Evolutionary conservation across 2,113 vertebrate species (phyloP).

Genomic region (Corythoichthys haematopterus): DNA sequence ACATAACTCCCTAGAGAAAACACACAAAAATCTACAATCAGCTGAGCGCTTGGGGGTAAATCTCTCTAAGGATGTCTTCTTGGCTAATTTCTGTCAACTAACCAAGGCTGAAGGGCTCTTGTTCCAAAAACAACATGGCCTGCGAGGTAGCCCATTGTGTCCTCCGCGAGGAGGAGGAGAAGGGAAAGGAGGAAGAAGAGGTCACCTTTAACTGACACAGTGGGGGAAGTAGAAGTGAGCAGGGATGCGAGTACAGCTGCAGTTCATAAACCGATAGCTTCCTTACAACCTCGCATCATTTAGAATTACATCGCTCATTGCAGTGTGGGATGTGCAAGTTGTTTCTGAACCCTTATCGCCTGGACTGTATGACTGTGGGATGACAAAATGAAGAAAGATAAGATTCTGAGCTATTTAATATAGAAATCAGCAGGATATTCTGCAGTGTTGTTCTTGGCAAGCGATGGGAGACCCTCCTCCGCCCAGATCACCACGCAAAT

Average conservation of each 20-base stretch:
- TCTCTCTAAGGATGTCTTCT: slow-evolving; percentile 72
- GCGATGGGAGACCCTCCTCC: slow-evolving; percentile 39
- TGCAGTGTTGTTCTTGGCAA: slow-evolving; percentile 58
- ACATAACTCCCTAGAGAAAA: slow-evolving; percentile 6
- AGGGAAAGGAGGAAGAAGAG: slow-evolving; percentile 60
- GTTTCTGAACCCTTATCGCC: slow-evolving; percentile 6
- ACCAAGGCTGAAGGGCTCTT: slow-evolving; percentile 68
- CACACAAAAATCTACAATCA: slow-evolving; percentile 50
- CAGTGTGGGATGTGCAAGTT: slow-evolving; percentile 1
- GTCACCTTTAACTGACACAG: slow-evolving; percentile 54
- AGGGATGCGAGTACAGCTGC: slow-evolving; percentile 64
- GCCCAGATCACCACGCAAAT: slow-evolving; percentile 46
- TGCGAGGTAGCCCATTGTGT: slow-evolving; percentile 74
- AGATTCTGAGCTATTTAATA: slow-evolving; percentile 13
- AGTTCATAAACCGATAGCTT: slow-evolving; percentile 47
- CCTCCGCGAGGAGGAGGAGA: slow-evolving; percentile 75
- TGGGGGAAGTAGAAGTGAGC: slow-evolving; percentile 64
- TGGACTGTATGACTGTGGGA: not conserved
- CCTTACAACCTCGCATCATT: slow-evolving; percentile 42
- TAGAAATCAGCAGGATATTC: slow-evolving; percentile 41
- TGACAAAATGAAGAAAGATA: slow-evolving; percentile 2
- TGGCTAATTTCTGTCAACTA: slow-evolving; percentile 80
- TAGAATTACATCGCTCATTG: slow-evolving; percentile 16
- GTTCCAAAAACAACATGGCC: slow-evolving; percentile 87
- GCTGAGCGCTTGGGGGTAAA: slow-evolving; percentile 71